Conservation (phyloP, 2,797 vertebrate genomes). For the Enteromius treurensis region DNA sequence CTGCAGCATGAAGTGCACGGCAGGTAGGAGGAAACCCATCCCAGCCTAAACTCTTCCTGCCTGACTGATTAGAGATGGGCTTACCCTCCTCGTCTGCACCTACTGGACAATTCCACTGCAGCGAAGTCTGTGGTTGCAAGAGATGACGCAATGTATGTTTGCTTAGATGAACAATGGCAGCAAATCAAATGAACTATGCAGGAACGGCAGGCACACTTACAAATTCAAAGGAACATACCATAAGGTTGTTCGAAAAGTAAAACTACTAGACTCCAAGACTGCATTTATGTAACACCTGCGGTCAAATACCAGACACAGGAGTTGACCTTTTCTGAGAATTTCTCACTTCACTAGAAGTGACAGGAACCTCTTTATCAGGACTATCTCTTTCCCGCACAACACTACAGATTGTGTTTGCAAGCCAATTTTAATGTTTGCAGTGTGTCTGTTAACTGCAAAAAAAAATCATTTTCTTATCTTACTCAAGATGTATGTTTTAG, state of each 20-base stretch:
- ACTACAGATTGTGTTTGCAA: neutral
- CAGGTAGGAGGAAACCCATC: constrained; percentile 65
- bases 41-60: constrained; percentile 57
- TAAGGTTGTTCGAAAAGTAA: neutral
- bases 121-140: constrained; percentile 12
- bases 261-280: neutral
- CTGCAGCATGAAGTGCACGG: constrained; percentile 32
- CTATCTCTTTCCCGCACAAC: neutral
- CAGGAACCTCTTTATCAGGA: neutral
- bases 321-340: constrained; percentile 9
- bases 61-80: constrained; percentile 46
- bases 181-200: neutral
- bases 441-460: neutral
- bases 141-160: constrained; percentile 5
- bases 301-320: constrained; percentile 1
- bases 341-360: neutral
- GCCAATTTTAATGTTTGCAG: neutral
- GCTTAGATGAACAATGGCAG: constrained; percentile 8
- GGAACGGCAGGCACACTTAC: neutral
- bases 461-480: neutral
- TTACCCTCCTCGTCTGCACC: constrained; percentile 54
- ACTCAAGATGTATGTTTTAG: neutral
- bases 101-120: constrained; percentile 26
- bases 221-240: neutral
- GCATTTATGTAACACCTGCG: constrained; percentile 1